Conservation (phyloP, 1,140 invertebrate genomes). For the Wasmannia auropunctata region DNA sequence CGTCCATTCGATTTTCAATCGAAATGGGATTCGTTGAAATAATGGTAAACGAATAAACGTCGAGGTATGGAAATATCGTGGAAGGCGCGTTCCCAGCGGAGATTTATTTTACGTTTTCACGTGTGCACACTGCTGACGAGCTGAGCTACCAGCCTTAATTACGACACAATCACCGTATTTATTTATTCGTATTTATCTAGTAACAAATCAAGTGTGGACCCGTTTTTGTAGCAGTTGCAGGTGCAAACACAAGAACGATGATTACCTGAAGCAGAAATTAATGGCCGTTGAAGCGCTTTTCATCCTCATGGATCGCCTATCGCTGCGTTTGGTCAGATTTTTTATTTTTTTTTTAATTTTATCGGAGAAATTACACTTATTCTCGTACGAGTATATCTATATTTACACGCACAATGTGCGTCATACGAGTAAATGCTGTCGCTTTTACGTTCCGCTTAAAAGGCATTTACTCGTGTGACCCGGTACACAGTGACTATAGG, state of each 20-base stretch:
- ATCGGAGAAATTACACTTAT: slow-evolving; percentile 26
- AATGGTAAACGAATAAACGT: slow-evolving; percentile 39
- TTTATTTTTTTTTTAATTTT: no score
- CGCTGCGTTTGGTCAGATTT: slow-evolving; percentile 62
- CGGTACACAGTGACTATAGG: neutral
- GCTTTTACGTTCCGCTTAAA: neutral
- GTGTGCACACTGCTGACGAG: slow-evolving; percentile 33
- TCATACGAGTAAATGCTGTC: slow-evolving; percentile 10
- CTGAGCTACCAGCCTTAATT: slow-evolving; percentile 44
- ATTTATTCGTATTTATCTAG: slow-evolving; percentile 44
- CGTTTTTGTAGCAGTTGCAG: slow-evolving; percentile 76
- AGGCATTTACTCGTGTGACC: neutral
- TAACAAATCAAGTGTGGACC: slow-evolving; percentile 73
- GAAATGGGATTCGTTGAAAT: slow-evolving; percentile 30
- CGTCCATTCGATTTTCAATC: slow-evolving; percentile 10
- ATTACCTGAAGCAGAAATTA: slow-evolving; percentile 33
- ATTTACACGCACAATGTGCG: slow-evolving; percentile 40
- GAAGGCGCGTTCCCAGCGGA: slow-evolving; percentile 26
- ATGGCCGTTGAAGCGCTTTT: slow-evolving; percentile 11
- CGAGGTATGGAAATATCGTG: slow-evolving; percentile 40
- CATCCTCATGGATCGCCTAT: slow-evolving; percentile 10
- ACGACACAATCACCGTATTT: slow-evolving; percentile 54
- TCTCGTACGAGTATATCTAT: slow-evolving; percentile 45
- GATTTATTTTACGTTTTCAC: slow-evolving; percentile 49
- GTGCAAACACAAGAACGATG: slow-evolving; percentile 22